Evolutionary conservation across 30 jellyfish, hydroid and myxozoan genomes (phyloP).

Genomic region (Chrysaora quinquecirrha): DNA sequence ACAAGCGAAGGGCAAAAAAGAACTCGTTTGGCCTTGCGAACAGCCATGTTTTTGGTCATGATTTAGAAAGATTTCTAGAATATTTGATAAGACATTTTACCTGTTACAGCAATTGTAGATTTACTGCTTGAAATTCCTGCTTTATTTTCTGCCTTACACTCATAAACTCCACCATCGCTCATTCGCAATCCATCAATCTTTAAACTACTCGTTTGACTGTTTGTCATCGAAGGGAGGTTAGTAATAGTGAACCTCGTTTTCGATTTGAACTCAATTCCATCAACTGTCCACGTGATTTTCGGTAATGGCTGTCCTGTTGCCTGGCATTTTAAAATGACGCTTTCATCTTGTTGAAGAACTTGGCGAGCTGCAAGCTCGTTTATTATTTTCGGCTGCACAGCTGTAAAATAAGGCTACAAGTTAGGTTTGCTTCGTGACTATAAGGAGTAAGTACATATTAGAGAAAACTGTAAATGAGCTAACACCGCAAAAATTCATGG

Average conservation of each 20-base stretch:
- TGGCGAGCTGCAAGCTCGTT: constrained; percentile 9
- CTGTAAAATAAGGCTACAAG: constrained; percentile 11
- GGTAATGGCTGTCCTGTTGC: constrained; percentile 82
- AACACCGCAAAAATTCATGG: too few species aligned
- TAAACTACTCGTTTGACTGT: constrained; percentile 40
- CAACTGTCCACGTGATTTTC: constrained; percentile 73
- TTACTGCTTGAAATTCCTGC: constrained; percentile 72
- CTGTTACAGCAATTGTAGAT: constrained; percentile 70
- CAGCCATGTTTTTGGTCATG: too few species aligned
- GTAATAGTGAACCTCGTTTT: constrained; percentile 38
- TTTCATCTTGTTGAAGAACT: constrained; percentile 45
- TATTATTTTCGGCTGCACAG: constrained; percentile 27
- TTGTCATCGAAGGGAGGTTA: constrained; percentile 5
- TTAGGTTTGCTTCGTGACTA: too few species aligned
- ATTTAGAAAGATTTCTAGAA: too few species aligned
- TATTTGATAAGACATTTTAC: constrained; percentile 33
- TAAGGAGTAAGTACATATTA: too few species aligned
- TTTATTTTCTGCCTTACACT: constrained; percentile 82
- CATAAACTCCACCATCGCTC: constrained; percentile 74
- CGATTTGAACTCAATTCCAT: constrained; percentile 23
- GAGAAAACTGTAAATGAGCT: too few species aligned
- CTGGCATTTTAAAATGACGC: constrained; percentile 47
- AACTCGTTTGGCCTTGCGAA: too few species aligned
- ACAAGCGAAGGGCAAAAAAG: too few species aligned
- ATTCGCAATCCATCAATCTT: constrained; percentile 57